Conservation (phyloP, 2,113 vertebrate genomes). For the Hypomesus transpacificus region DNA sequence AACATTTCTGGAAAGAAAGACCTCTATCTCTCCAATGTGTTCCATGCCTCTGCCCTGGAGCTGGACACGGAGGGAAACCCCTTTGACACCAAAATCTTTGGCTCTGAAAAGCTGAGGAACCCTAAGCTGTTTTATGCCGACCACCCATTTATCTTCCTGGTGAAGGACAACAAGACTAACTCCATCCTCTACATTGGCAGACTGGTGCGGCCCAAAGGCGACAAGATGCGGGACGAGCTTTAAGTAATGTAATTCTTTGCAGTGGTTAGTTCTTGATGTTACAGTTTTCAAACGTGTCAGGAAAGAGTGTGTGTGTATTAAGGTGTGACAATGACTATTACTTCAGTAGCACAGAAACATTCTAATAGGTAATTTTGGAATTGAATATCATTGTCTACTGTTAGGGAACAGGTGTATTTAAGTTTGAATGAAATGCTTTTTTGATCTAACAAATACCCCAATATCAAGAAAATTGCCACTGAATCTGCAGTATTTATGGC, state of each 20-base stretch:
- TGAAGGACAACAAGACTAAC: slow-evolving; percentile 91
- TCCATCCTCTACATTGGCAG: slow-evolving; percentile 93
- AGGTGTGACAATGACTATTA: slow-evolving; percentile 45
- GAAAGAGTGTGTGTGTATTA: slow-evolving; percentile 16
- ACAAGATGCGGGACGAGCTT: slow-evolving; percentile 94
- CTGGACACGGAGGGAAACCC: slow-evolving; percentile 87
- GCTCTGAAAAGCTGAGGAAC: slow-evolving; percentile 81
- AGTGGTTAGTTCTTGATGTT: slow-evolving; percentile 20
- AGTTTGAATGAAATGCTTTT: neutral
- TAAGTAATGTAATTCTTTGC: slow-evolving; percentile 74
- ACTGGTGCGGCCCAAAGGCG: slow-evolving; percentile 88
- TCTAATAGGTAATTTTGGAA: slow-evolving; percentile 51
- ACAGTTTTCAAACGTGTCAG: slow-evolving; percentile 17
- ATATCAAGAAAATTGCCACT: neutral
- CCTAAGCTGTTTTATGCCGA: slow-evolving; percentile 94
- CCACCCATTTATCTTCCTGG: slow-evolving; percentile 94
- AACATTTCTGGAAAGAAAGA: slow-evolving; percentile 98
- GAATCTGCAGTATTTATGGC: slow-evolving; percentile 5
- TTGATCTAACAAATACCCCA: neutral
- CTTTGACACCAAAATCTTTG: slow-evolving; percentile 82
- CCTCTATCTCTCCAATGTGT: slow-evolving; percentile 89
- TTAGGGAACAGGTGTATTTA: slow-evolving; percentile 22
- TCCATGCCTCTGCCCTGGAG: slow-evolving; percentile 87
- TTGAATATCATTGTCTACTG: slow-evolving; percentile 25
- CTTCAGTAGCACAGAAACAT: slow-evolving; percentile 56